Evolutionary conservation across 2,797 vertebrate species (phyloP).

Genomic region (Syngnathus acus): DNA sequence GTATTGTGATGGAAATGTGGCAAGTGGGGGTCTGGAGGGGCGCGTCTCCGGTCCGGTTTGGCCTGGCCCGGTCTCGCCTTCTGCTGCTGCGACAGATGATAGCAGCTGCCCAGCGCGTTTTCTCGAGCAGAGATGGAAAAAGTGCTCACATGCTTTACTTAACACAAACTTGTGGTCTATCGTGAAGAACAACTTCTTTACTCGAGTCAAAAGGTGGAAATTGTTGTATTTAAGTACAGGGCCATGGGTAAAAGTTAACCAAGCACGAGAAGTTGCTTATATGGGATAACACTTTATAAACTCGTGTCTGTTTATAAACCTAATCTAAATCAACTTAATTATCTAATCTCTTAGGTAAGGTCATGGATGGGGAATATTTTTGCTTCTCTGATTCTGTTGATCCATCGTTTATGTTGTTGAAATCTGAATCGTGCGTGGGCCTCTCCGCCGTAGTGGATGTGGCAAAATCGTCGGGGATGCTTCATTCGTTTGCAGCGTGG

Average conservation of each 20-base stretch:
- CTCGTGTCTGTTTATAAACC: no score
- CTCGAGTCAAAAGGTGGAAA: no score
- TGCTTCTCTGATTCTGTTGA: background rate
- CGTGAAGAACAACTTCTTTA: no score
- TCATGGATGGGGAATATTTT: background rate
- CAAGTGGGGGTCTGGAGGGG: constrained; percentile 63
- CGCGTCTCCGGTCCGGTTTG: constrained; percentile 40
- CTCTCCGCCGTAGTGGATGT: no score
- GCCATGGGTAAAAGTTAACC: no score
- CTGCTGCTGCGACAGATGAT: constrained; percentile 4
- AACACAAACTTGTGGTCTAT: background rate
- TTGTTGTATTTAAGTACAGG: no score
- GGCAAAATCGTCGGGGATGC: no score
- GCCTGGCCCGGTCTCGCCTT: constrained; percentile 30
- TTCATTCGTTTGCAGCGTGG: no score
- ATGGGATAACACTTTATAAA: no score
- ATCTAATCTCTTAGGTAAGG: background rate
- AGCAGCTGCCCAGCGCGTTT: background rate
- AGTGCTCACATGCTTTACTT: background rate
- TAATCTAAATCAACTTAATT: no score
- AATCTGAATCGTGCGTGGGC: background rate
- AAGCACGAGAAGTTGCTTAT: no score
- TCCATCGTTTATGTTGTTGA: background rate
- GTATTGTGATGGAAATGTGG: constrained; percentile 76
- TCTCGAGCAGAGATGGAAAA: background rate